Evolutionary conservation across 2,113 vertebrate genomes (phyloP).

Genomic region (Chamaetylas fuelleborni): DNA sequence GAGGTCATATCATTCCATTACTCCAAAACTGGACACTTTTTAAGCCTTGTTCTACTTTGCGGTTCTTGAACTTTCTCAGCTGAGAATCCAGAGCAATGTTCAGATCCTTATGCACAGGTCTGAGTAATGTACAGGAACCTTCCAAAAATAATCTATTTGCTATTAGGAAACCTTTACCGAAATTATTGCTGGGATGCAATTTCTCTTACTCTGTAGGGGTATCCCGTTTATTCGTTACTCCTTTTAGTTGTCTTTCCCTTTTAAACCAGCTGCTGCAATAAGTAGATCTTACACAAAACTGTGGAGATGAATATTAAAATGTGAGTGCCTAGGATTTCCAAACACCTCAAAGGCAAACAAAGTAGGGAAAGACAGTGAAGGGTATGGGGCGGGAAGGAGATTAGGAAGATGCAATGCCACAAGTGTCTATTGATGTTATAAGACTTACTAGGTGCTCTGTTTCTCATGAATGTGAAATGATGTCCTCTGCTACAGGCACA

Average conservation of each 20-base stretch:
- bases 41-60: not conserved
- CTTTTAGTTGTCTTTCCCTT: not conserved
- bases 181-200: not conserved
- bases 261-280: not conserved
- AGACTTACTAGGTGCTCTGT: not conserved
- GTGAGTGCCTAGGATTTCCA: not conserved
- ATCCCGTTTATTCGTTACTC: not conserved
- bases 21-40: not conserved
- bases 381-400: not conserved
- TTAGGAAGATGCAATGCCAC: not conserved
- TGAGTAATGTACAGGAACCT: not conserved
- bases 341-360: not conserved
- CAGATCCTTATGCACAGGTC: not conserved
- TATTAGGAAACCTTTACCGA: not conserved
- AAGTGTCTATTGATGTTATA: not conserved
- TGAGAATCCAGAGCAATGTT: not conserved
- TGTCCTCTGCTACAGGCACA: not conserved
- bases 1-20: not conserved
- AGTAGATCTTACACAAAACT: not conserved
- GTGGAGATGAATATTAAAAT: not conserved
- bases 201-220: not conserved
- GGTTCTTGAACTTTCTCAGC: not conserved
- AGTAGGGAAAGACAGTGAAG: not conserved
- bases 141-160: not conserved
- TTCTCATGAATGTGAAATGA: conserved; percentile 12